phyloP scores from a whole-genome alignment of 2,888 invertebrate genomes.

The Morinoia aosen region DNA sequence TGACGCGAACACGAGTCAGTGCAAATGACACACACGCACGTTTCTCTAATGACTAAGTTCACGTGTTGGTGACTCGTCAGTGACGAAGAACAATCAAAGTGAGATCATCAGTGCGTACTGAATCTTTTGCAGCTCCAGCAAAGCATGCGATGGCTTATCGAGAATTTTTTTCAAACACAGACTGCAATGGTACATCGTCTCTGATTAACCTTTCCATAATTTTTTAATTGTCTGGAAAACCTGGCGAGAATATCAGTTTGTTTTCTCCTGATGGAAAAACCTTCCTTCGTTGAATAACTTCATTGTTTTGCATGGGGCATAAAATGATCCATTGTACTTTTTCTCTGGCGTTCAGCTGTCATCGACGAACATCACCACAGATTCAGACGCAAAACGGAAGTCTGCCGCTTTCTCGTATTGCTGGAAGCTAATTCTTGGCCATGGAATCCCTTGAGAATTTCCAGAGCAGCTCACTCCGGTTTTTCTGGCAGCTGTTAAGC shows the following conservation, averaged over 20 bases:
- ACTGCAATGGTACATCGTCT: neutral
- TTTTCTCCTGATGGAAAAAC: neutral
- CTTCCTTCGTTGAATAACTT: neutral
- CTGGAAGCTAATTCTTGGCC: neutral
- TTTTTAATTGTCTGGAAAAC: neutral
- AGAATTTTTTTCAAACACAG: neutral
- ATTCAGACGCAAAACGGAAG: neutral
- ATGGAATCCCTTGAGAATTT: neutral
- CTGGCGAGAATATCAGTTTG: neutral
- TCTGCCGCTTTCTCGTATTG: neutral
- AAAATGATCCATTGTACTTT: neutral
- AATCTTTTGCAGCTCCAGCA: neutral
- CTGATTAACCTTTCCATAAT: neutral
- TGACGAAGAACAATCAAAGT: neutral
- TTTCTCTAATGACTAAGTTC: neutral
- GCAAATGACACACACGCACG: neutral
- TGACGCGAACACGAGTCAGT: neutral
- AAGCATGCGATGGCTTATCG: neutral
- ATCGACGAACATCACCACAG: neutral
- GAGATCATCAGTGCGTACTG: neutral
- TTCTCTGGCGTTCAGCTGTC: neutral
- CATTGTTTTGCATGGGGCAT: neutral
- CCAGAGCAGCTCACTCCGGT: conserved; percentile 14
- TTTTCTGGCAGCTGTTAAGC: conserved; percentile 27
- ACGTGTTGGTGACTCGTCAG: neutral